Evolutionary conservation across 2,113 vertebrate species (phyloP), one percentile per base, ranked within the genome.

Genomic region (Oxyruncus cristatus): DNA sequence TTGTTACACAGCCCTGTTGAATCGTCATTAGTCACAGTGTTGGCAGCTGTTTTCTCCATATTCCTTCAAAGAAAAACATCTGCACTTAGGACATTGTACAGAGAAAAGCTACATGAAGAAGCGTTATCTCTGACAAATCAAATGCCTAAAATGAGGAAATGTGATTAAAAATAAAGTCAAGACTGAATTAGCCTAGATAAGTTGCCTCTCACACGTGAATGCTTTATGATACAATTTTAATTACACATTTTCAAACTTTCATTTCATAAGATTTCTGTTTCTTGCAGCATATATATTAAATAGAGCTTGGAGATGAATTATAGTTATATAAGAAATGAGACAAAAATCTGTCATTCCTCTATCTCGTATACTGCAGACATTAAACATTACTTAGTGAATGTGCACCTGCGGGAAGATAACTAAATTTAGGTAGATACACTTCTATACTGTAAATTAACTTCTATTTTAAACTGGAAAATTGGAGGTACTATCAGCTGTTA

Each of bases 191-290:
- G 4, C 21, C 14, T 35, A 19, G 27, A 28, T 59, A 85, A 55
- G 0, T 24, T 89, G 44, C 27, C 21, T 22, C 23, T 85, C 0
- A 1, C 7, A n/a, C 2, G 4, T 35, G 19, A 67, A 66, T 42
- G 12, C 2, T 59, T 85, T 89, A 42, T 59, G 39, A 24, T 35
- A 14, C 1, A 11, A 18, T n/a, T 68, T 85, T 44, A 55, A 72
- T 79, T 16, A 26, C 2, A 12, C 74, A 6, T 23, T 63, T 74
- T 89, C 21, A 35, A 49, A 67, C 3, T 44, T 6, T 20, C 0
- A 1, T 63, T 88, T 85, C 21, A 52, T 44, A 63, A 76, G 30
- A 44, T 72, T 58, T 88, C 56, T 72, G 4, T 18, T 63, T 56
- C n/a, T 88, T 78, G 75, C 13, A 56, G 5, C 9, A 16, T 23